Evolutionary conservation across 1,140 invertebrate genomes (phyloP).

Genomic region (Parasteatoda tepidariorum): DNA sequence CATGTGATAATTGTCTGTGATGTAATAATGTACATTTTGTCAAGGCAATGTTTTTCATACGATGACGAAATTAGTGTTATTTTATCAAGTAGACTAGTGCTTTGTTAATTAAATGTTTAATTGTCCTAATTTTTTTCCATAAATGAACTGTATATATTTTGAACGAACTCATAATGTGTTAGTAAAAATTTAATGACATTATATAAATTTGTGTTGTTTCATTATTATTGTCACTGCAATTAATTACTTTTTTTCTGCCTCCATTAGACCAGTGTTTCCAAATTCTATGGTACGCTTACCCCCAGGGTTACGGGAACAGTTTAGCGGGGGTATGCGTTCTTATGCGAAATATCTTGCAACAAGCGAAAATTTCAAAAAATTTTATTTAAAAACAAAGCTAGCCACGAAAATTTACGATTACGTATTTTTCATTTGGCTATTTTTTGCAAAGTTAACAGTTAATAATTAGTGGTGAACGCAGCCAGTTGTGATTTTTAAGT

Average conservation of each 20-base stretch:
- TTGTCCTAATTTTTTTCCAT: conserved; percentile 11
- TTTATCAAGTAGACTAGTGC: conserved; percentile 58
- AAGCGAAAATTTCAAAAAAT: not conserved
- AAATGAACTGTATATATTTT: conserved; percentile 38
- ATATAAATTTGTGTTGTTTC: not conserved
- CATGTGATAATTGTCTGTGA: conserved; percentile 59
- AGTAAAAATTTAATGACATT: conserved; percentile 14
- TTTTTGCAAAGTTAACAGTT: too few relatives aligned
- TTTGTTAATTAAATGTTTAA: conserved; percentile 44
- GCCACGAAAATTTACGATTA: too few relatives aligned
- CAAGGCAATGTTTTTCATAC: conserved; percentile 34
- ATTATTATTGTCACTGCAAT: too few relatives aligned
- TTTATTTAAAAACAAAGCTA: too few relatives aligned
- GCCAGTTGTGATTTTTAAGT: too few relatives aligned
- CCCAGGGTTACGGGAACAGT: not conserved
- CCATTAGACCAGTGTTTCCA: not conserved
- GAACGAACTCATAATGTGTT: conserved; percentile 34
- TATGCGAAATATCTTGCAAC: not conserved
- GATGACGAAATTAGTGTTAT: conserved; percentile 55
- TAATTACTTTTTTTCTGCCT: not conserved
- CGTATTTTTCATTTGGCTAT: too few relatives aligned
- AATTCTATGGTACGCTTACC: not conserved
- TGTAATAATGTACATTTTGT: conserved; percentile 53
- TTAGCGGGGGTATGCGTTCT: not conserved
- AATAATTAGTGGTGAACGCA: too few relatives aligned